Base-by-base conservation (phyloP, 2,113 vertebrate species). In the Vulpes vulpes region DNA sequence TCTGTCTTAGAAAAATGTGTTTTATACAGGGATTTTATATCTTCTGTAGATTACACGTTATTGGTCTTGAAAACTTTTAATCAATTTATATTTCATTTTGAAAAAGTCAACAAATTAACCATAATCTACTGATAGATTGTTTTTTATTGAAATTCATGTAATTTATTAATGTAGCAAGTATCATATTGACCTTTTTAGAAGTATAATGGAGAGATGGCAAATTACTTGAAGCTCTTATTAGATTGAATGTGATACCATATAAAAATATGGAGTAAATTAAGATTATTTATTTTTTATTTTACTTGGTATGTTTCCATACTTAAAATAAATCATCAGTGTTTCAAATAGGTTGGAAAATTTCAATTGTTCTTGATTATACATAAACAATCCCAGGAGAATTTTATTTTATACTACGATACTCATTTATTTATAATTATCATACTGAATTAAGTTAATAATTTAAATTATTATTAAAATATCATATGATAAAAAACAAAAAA, bases 71-170 rank as follows among this genome's bases (percentile, higher is more conserved):
- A 80, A 78, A 43, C 17, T 23, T 79, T 94, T 94, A 85, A 92
- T 96, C 73, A 94, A 85, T 89, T 94, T 86, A 74, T 35, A 96
- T 81, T 89, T 94, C 51, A 74, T 80, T 91, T 95, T 89, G n/a
- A 67, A 89, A 74, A 96, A 86, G 64, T 94, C 79, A 92, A 94
- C 71, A 84, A 89, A 94, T 86, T 81, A 92, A 94, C 57, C 6
- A 78, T 69, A 82, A 69, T 89, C 17, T 38, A 80, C 23, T 51
- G 9, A 4, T 85, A 59, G 81, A 27, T 81, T 96, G 11, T 89
- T 96, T 73, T 87, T 94, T 64, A 94, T 35, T 89, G 23, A 92
- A 55, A 60, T 92, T 11, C 23, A 65, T 94, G 9, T 69, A 82
- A 80, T 83, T 74, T 91, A 32, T 57, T 91, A 84, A 80, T 93